Percentiles rank a stretch among this genome's conserved stretches.
These are phyloP conservation scores for Sebastes matsubarae DNA, from an alignment of 2,797 vertebrate species.

Conservation along the genomic window DNA sequence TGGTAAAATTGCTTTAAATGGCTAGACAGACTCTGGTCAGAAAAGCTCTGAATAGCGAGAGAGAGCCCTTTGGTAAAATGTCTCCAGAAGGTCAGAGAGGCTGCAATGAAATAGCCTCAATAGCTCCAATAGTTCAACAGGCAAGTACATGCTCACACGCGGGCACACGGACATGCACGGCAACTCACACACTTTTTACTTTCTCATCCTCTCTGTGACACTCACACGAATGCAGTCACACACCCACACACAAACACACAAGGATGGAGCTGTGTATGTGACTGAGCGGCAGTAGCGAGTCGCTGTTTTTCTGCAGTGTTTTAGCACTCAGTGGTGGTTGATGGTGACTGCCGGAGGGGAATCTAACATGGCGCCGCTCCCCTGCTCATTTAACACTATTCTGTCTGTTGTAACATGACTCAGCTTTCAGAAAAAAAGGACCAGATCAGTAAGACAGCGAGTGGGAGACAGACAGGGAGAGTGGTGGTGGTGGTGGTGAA, in stretches of 20 bases:
- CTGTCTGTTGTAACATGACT: slow-evolving; percentile 65
- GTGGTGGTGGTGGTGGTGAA: neutral
- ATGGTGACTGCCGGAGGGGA: slow-evolving; percentile 59
- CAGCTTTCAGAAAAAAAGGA: slow-evolving; percentile 61
- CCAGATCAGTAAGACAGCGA: slow-evolving; percentile 47
- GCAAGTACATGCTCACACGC: slow-evolving; percentile 17
- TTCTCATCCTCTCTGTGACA: neutral
- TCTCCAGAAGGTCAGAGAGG: slow-evolving; percentile 76
- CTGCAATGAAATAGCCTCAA: slow-evolving; percentile 56
- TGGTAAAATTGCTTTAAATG: slow-evolving; percentile 77
- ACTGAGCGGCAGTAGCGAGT: slow-evolving; percentile 27
- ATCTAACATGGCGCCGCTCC: slow-evolving; percentile 63
- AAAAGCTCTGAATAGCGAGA: slow-evolving; percentile 61
- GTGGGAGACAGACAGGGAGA: slow-evolving; percentile 52
- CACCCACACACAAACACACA: slow-evolving; percentile 19
- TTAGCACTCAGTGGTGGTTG: slow-evolving; percentile 29
- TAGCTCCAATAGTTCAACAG: slow-evolving; percentile 54
- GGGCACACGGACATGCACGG: neutral
- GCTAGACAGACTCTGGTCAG: slow-evolving; percentile 60
- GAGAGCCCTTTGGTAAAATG: slow-evolving; percentile 76
- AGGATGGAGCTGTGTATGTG: neutral
- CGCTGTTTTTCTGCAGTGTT: slow-evolving; percentile 45
- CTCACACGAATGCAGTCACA: neutral
- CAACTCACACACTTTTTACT: neutral
- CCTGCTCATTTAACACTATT: slow-evolving; percentile 63